A percentile compares a stretch with the other conserved stretches of the same genome.
These are phyloP conservation scores for Cheilosia pagana DNA, from an alignment of 2,888 invertebrate species.

Conservation along the genomic window DNA sequence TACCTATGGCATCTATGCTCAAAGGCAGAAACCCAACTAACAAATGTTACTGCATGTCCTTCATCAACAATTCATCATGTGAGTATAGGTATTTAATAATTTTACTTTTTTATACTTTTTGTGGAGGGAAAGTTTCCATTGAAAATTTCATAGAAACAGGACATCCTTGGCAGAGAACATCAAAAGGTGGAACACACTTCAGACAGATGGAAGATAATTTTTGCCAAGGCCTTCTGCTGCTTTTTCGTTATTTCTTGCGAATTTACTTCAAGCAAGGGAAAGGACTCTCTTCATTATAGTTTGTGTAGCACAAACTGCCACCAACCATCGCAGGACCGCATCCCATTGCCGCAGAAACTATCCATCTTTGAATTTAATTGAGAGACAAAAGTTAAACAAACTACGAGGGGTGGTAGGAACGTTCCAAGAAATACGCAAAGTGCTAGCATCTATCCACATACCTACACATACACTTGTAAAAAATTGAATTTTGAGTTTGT, in stretches of 20 bases:
- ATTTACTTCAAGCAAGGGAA: background rate
- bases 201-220: conserved; percentile 37
- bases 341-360: conserved; percentile 19
- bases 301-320: background rate
- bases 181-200: conserved; percentile 2
- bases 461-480: background rate
- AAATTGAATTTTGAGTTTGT: conserved; percentile 18
- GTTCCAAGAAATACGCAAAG: conserved; percentile 2
- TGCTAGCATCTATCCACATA: background rate
- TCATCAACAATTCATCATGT: conserved; percentile 32
- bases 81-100: background rate
- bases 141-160: conserved; percentile 19
- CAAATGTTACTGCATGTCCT: conserved; percentile 35
- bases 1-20: background rate
- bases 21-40: background rate
- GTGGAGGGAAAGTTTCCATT: conserved; percentile 9
- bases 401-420: conserved; percentile 4
- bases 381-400: conserved; percentile 63
- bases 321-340: background rate
- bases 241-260: background rate
- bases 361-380: conserved; percentile 58
- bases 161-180: conserved; percentile 1
- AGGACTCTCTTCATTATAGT: conserved; percentile 7
- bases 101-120: background rate
- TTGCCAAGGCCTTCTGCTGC: background rate